phyloP scores from a whole-genome alignment of 2,113 vertebrate genomes.

The Mobula birostris region DNA sequence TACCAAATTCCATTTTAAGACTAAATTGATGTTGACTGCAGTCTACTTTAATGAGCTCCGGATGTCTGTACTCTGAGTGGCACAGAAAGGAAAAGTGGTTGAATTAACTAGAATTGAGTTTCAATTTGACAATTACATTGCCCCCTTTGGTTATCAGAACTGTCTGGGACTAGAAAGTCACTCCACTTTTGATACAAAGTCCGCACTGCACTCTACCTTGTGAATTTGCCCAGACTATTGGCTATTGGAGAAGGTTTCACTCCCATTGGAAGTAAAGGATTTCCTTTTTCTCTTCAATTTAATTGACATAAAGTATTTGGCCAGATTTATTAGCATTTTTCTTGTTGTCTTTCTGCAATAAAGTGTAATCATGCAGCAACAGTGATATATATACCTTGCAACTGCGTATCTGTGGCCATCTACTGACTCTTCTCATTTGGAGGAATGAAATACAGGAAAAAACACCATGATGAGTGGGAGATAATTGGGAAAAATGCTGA shows the following conservation, averaged over 20 bases:
- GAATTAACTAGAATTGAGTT: conserved; percentile 1
- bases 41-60: conserved; percentile 16
- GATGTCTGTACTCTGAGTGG: conserved; percentile 7
- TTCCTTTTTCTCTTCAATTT: background rate
- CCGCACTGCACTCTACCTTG: background rate
- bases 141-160: conserved; percentile 4
- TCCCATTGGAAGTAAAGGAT: background rate
- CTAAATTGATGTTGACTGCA: conserved; percentile 33
- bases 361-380: background rate
- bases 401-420: background rate
- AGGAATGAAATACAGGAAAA: background rate
- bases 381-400: background rate
- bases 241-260: background rate
- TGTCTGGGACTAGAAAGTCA: background rate
- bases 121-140: background rate
- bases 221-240: background rate
- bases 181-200: conserved; percentile 12
- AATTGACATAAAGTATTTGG: background rate
- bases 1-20: conserved; percentile 6
- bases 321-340: background rate
- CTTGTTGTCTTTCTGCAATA: background rate
- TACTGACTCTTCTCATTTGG: no score
- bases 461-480: background rate
- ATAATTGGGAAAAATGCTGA: no score
- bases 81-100: background rate